Evolutionary conservation across 1,140 invertebrate genomes (phyloP).

Genomic region (Lordiphosa clarofinis): DNA sequence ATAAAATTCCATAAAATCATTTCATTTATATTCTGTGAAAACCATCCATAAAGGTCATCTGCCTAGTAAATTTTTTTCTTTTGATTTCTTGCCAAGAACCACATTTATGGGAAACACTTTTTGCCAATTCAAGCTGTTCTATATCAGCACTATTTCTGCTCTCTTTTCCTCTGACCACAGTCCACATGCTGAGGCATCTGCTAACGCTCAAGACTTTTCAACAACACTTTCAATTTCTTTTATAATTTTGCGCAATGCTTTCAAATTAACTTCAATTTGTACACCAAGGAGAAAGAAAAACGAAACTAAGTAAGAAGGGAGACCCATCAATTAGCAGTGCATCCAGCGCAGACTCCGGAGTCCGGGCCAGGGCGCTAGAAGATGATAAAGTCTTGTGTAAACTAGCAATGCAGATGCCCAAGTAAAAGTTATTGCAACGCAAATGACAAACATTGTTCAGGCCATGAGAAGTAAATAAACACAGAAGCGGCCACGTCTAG

Average conservation of each 20-base stretch:
- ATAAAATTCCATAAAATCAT: no score
- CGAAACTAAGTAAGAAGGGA: constrained; percentile 18
- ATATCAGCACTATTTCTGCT: constrained; percentile 11
- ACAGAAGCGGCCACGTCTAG: constrained; percentile 35
- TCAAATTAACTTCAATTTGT: constrained; percentile 69
- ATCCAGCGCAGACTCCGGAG: constrained; percentile 10
- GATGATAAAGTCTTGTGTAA: constrained; percentile 60
- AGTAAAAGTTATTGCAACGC: constrained; percentile 70
- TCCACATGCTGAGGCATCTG: constrained; percentile 13
- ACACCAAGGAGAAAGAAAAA: constrained; percentile 18
- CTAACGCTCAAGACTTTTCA: constrained; percentile 14
- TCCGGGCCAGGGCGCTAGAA: constrained; percentile 41
- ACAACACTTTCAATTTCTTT: constrained; percentile 40
- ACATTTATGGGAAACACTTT: constrained; percentile 24
- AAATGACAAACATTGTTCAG: constrained; percentile 66
- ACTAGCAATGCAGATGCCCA: constrained; percentile 58
- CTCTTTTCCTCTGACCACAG: not conserved
- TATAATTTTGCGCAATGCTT: constrained; percentile 48
- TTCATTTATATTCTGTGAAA: not conserved
- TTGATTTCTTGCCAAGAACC: constrained; percentile 30
- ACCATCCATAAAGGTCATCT: constrained; percentile 18
- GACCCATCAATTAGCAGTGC: constrained; percentile 55
- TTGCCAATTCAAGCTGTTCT: constrained; percentile 3
- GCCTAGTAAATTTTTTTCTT: constrained; percentile 9
- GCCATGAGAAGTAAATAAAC: constrained; percentile 53